Evolutionary conservation across 1,140 invertebrate species (phyloP).

Genomic region (Frieseomelitta varia): DNA sequence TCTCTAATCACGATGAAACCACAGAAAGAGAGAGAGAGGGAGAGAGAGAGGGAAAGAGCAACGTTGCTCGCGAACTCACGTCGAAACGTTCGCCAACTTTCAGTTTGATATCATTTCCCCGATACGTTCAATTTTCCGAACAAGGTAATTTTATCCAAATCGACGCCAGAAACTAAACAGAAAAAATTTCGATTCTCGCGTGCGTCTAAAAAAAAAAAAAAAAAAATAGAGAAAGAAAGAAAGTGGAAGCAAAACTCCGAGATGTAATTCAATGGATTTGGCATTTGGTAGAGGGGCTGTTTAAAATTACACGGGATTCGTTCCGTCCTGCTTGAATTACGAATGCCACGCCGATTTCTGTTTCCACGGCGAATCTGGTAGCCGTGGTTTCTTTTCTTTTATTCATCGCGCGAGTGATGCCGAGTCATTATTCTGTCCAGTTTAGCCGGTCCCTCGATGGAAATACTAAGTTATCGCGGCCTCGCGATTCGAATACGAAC

Average conservation of each 20-base stretch:
- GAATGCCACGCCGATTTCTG: slow-evolving; percentile 11
- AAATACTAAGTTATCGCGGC: slow-evolving; percentile 4
- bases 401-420: neutral
- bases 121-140: neutral
- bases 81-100: neutral
- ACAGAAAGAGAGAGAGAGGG: no score
- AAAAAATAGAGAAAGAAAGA: no score
- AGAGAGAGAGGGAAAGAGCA: no score
- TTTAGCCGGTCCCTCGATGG: slow-evolving; percentile 5
- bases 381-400: slow-evolving; percentile 16
- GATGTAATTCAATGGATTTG: neutral
- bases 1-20: neutral
- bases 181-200: no score
- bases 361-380: slow-evolving; percentile 6
- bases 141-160: neutral
- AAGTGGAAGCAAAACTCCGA: neutral
- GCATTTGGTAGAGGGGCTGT: neutral
- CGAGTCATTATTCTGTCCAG: slow-evolving; percentile 22
- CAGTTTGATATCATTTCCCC: neutral
- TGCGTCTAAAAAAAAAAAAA: neutral
- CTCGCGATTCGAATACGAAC: slow-evolving; percentile 11
- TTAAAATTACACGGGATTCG: slow-evolving; percentile 10
- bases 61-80: neutral
- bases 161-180: no score
- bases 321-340: neutral